Conservation (phyloP, 2,797 vertebrate species). For the Tangara arthus region DNA sequence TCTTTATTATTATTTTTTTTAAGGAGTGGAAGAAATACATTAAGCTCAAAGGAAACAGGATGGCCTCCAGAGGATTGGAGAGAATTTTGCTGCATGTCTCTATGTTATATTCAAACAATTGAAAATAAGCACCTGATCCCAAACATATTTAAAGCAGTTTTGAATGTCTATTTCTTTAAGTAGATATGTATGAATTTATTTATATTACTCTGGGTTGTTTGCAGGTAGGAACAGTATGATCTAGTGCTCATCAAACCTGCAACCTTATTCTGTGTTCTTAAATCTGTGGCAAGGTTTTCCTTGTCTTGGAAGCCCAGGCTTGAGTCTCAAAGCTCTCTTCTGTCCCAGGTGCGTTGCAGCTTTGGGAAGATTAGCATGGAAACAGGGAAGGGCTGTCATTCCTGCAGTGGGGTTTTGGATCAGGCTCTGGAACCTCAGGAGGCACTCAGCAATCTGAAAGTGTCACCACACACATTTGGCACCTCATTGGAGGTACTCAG, state of each 20-base stretch:
- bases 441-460: neutral
- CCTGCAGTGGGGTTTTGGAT: neutral
- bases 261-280: neutral
- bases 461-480: neutral
- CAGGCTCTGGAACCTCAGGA: neutral
- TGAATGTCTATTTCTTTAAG: neutral
- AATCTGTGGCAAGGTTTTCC: neutral
- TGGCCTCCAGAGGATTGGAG: neutral
- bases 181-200: neutral
- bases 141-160: neutral
- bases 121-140: neutral
- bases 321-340: neutral
- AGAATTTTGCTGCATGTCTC: neutral
- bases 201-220: neutral
- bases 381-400: neutral
- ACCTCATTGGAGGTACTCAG: constrained; percentile 38
- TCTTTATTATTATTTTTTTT: neutral
- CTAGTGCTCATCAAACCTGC: neutral
- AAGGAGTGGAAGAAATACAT: neutral
- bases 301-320: neutral
- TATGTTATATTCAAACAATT: neutral
- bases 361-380: too few species aligned
- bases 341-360: neutral
- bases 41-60: neutral
- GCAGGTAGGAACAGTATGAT: neutral